phyloP scores from a whole-genome alignment of 2,113 vertebrate species.

The Rhadina sibilatrix region DNA sequence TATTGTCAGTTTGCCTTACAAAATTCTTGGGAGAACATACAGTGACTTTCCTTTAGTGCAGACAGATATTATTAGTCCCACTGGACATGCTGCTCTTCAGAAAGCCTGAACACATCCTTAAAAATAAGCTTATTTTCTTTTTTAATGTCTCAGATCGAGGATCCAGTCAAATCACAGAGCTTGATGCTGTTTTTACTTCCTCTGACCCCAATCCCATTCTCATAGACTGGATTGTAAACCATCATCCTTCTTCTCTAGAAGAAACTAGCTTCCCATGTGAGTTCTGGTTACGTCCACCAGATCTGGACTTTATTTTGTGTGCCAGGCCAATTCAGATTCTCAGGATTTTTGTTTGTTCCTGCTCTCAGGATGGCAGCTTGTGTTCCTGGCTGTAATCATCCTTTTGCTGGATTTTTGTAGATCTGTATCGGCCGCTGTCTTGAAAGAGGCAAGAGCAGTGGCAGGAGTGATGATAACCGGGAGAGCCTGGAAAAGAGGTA shows the following conservation, averaged over 20 bases:
- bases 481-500: constrained; percentile 96
- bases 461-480: constrained; percentile 93
- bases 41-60: background rate
- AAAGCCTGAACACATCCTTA: background rate
- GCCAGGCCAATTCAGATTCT: background rate
- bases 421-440: constrained; percentile 90
- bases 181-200: background rate
- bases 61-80: background rate
- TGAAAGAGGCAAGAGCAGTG: constrained; percentile 94
- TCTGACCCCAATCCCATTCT: background rate
- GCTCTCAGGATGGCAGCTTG: background rate
- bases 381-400: background rate
- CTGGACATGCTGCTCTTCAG: background rate
- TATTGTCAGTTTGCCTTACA: background rate
- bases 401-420: constrained; percentile 65
- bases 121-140: background rate
- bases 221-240: constrained; percentile 45
- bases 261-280: background rate
- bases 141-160: background rate
- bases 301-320: constrained; percentile 13
- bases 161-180: background rate
- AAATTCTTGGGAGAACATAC: background rate
- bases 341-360: background rate
- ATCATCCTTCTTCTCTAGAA: constrained; percentile 9
- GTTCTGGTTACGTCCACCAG: constrained; percentile 4